Evolutionary conservation across 2,113 vertebrate genomes (phyloP), one percentile per base, ranked within the genome.

Genomic region (Engraulis encrasicolus): DNA sequence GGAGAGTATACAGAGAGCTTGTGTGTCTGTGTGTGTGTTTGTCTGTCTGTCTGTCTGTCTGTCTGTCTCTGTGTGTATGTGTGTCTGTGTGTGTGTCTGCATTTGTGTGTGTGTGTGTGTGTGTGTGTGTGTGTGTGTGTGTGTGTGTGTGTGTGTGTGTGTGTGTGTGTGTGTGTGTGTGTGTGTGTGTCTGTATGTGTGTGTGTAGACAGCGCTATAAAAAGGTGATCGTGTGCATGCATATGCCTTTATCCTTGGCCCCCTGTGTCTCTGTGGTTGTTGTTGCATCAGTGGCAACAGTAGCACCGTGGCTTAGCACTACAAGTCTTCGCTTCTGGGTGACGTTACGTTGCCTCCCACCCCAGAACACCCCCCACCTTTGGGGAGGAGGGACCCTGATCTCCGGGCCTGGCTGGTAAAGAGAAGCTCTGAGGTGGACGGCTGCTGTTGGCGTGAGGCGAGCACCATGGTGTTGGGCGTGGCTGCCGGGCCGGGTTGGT

Each of bases 281-380:
- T 34, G 61, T 77, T 54, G 78, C 81, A 86, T 71, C 77, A 86
- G 79, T n/a, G 80, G 79, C 83, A 83, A 87, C 78, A 27, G 27
- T 77, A 89, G 86, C 86, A 85, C 85, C 89, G 83, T 85, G 79
- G 78, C 79, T 83, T 82, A 86, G 78, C 79, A 90, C 83, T 77
- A 85, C 77, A 74, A 50, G 90, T 80, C 83, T 86, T 37, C 80
- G 83, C 31, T 82, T 66, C 20, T 58, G 54, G 20, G 7, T 71
- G n/a, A 2, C 6, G 58, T 66, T 27, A n/a, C n/a, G 58, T 66
- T 71, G 31, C 61, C 1, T 12, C 27, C 27, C 6, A 71, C 61
- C 61, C 61, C n/a, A 20, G 15, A 34, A 11, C n/a, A n/a, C n/a
- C n/a, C n/a, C n/a, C n/a, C n/a, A n/a, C n/a, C n/a, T n/a, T n/a